Conservation (phyloP, 2,797 vertebrate species). For the Cossypha dichroa region DNA sequence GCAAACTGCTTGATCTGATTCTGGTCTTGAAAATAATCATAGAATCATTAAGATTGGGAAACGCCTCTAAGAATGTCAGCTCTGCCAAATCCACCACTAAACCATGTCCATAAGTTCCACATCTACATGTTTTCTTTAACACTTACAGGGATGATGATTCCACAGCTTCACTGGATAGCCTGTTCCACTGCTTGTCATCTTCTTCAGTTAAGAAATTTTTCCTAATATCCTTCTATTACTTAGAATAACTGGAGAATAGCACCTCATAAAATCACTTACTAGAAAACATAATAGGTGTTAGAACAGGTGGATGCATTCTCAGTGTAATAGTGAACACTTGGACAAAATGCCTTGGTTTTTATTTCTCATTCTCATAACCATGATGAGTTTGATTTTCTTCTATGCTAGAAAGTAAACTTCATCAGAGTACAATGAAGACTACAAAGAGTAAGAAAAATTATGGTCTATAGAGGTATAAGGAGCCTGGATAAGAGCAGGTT, state of each 20-base stretch:
- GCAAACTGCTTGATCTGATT: background rate
- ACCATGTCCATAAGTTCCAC: background rate
- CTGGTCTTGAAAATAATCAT: background rate
- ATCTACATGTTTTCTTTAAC: background rate
- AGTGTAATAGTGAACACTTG: background rate
- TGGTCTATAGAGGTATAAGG: background rate
- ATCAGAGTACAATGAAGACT: background rate
- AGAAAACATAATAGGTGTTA: background rate
- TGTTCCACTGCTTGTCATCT: background rate
- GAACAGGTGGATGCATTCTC: background rate
- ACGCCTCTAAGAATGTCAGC: fast-evolving
- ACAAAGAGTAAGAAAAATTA: background rate
- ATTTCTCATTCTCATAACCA: background rate
- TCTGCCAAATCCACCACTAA: background rate
- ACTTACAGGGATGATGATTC: background rate
- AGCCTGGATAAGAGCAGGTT: background rate
- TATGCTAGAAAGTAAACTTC: background rate
- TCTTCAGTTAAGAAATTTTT: background rate
- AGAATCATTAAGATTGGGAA: background rate
- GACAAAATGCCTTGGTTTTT: background rate
- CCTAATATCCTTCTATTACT: background rate
- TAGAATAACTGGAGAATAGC: background rate
- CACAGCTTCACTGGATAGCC: background rate
- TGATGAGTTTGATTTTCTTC: background rate
- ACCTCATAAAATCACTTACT: background rate